Evolutionary conservation across 2,113 vertebrate genomes (phyloP), one percentile per base, ranked within the genome.

Genomic region (Chamaea fasciata): DNA sequence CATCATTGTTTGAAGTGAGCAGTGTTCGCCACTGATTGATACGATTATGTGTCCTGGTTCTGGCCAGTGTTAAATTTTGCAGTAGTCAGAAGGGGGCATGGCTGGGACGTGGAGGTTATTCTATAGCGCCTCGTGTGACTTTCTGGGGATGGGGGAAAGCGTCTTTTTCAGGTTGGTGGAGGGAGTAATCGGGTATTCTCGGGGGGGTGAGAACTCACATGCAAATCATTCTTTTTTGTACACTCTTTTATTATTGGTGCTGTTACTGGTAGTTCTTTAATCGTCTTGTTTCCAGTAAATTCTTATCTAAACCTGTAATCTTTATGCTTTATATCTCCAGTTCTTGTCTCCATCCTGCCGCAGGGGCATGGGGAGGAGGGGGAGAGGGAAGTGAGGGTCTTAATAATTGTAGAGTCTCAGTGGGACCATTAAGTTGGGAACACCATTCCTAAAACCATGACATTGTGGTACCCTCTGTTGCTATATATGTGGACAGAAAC

Each of bases 101-200:
- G 52, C 37, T 67, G 23, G 37, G 15, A 52, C 0, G 0, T 30
- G 37, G 11, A 39, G 39, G 15, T 59, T 53, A 7, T 69, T 78
- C 10, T 39, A 0, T 28, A 13, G 6, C 9, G 52, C 13, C 16
- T 39, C 39, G 6, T 52, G 9, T 18, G n/a, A 9, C 18, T n/a
- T 39, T 59, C 46, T 67, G 39, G 12, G 33, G 3, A 11, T 67
- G 9, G 22, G 7, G 9, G 8, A 44, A 52, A 16, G 52, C 15
- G 15, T 44, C 23, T 57, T 13, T 49, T 31, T 35, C 1, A 3
- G 10, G 23, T 9, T 35, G 8, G 17, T 73, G 26, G 37, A 44
- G 15, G 31, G 44, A 42, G 17, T 22, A 31, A 15, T 42, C 27
- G 23, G 27, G 10, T 81, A 8, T 44, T 74, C 46, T 39, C 0